These are phyloP conservation scores for Galeopsomyia nigrocyanea DNA, from an alignment of 2,888 invertebrate species.

Conservation along the genomic window DNA sequence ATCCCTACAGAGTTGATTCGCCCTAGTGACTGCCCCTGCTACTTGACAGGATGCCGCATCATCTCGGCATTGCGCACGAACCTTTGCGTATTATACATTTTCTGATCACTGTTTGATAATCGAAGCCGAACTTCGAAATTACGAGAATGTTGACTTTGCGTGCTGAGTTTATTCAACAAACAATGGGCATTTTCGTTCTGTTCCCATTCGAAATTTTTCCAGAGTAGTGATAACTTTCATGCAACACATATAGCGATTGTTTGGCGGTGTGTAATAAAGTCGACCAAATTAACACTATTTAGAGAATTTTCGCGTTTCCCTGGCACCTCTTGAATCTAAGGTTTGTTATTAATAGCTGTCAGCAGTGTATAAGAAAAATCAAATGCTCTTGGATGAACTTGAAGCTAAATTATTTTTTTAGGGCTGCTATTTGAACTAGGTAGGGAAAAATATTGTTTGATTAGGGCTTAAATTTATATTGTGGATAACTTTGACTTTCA, in stretches of 20 bases:
- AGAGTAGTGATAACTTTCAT: constrained; percentile 1
- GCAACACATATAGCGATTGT: background rate
- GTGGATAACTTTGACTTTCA: too few relatives aligned
- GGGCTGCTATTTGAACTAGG: background rate
- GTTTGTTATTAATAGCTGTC: constrained; percentile 58
- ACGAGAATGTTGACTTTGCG: too few relatives aligned
- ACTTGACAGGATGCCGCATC: background rate
- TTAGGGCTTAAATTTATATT: too few relatives aligned
- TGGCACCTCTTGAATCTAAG: constrained; percentile 37
- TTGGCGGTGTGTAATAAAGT: background rate
- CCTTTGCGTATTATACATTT: background rate
- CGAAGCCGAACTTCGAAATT: too few relatives aligned
- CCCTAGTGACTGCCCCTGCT: background rate
- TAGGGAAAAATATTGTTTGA: too few relatives aligned
- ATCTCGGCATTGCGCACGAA: background rate
- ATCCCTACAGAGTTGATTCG: background rate
- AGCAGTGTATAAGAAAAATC: constrained; percentile 60
- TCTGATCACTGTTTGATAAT: too few relatives aligned
- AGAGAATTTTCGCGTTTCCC: constrained; percentile 1
- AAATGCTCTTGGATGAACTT: constrained; percentile 48
- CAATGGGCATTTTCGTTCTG: too few relatives aligned
- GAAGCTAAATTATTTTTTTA: constrained; percentile 48
- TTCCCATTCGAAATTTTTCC: background rate
- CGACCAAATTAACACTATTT: constrained; percentile 19
- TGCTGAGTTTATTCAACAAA: too few relatives aligned